Evolutionary conservation across 2,113 vertebrate species (phyloP).

Genomic region (Tiliqua scincoides): DNA sequence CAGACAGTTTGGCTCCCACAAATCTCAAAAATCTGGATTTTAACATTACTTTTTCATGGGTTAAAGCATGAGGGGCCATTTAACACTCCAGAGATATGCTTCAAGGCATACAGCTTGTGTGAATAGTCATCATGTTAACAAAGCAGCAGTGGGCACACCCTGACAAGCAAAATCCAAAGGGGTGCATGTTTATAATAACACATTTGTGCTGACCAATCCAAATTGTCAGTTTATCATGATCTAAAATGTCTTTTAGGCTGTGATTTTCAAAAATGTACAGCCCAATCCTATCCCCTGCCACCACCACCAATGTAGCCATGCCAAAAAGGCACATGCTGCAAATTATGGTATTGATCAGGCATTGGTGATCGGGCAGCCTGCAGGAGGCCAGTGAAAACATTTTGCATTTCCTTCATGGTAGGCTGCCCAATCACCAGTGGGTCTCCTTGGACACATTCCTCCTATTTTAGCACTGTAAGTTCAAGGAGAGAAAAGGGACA

Average conservation of each 20-base stretch:
- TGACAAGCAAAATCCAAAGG: background rate
- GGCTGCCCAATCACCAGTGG: too few species aligned
- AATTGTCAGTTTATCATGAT: background rate
- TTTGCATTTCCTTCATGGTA: too few species aligned
- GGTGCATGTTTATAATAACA: background rate
- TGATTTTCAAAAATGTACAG: background rate
- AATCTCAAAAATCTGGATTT: conserved; percentile 1
- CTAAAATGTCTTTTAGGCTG: background rate
- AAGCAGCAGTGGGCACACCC: background rate
- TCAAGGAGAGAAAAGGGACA: too few species aligned
- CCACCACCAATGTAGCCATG: too few species aligned
- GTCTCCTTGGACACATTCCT: too few species aligned
- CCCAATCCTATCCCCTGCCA: too few species aligned
- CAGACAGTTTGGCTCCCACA: conserved; percentile 17
- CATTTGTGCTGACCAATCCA: background rate
- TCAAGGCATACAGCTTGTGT: background rate
- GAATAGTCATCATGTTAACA: background rate
- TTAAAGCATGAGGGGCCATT: background rate
- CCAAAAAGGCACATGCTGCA: too few species aligned
- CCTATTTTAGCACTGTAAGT: too few species aligned
- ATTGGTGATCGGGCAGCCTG: too few species aligned
- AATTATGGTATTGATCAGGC: too few species aligned
- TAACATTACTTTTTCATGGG: background rate
- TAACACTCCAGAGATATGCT: background rate
- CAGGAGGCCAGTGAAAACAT: too few species aligned